Percentiles rank a stretch among this genome's conserved stretches.
Conservation (phyloP, 2,797 vertebrate genomes). For the Knipowitschia caucasica region DNA sequence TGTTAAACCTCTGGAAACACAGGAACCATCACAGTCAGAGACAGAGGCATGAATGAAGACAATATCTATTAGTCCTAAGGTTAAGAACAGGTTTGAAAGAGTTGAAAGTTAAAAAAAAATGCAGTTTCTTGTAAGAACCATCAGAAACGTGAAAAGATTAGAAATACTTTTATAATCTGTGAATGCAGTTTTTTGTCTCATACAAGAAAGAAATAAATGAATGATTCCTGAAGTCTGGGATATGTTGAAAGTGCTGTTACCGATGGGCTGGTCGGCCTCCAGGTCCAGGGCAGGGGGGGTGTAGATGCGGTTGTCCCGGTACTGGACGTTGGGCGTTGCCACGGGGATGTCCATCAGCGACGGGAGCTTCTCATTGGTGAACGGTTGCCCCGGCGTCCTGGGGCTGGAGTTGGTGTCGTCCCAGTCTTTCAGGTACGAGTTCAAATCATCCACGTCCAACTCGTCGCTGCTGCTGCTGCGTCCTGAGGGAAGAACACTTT, state of each 20-base stretch:
- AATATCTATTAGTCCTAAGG: too few species aligned
- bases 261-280: conserved; percentile 88
- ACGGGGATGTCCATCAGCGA: conserved; percentile 22
- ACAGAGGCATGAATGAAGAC: too few species aligned
- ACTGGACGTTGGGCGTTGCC: conserved; percentile 31
- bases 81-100: too few species aligned
- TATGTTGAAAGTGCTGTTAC: conserved; percentile 62
- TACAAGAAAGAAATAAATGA: too few species aligned
- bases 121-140: too few species aligned
- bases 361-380: conserved; percentile 29
- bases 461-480: conserved; percentile 87
- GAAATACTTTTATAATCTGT: too few species aligned
- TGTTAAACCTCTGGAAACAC: too few species aligned
- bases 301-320: conserved; percentile 43
- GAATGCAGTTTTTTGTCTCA: too few species aligned
- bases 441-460: conserved; percentile 87
- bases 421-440: conserved; percentile 87
- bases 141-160: too few species aligned
- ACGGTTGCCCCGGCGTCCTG: conserved; percentile 54
- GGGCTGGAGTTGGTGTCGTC: conserved; percentile 82
- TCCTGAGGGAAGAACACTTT: conserved; percentile 65
- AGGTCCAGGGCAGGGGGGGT: conserved; percentile 79
- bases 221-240: too few species aligned
- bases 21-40: too few species aligned
- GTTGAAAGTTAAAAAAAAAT: too few species aligned